Percentiles rank a stretch among this genome's conserved stretches.
Evolutionary conservation across 1,140 invertebrate species (phyloP).

Genomic region (Thalassaphorura encarpata): DNA sequence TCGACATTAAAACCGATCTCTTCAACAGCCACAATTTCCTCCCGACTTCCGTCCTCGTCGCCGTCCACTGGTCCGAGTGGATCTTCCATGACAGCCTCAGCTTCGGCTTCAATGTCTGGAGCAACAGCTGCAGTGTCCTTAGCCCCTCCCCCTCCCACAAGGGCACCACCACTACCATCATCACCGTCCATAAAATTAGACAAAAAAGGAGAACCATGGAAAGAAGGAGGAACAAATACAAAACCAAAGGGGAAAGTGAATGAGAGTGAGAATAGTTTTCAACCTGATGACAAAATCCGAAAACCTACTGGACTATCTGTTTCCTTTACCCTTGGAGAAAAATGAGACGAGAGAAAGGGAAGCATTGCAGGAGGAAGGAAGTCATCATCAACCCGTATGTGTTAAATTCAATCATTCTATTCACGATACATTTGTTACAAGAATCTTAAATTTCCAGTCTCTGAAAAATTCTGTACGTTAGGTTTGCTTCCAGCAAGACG

Average conservation of each 20-base stretch:
- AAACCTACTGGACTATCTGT: neutral
- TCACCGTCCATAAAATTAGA: neutral
- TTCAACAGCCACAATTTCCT: too few species aligned
- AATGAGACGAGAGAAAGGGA: constrained; percentile 51
- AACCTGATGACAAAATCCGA: neutral
- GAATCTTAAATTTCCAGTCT: too few species aligned
- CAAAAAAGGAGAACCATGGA: neutral
- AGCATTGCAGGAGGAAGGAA: constrained; percentile 52
- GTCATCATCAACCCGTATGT: constrained; percentile 56
- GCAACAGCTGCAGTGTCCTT: too few species aligned
- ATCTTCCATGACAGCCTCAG: too few species aligned
- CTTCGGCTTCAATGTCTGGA: too few species aligned
- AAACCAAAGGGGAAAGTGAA: neutral
- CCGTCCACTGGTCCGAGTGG: too few species aligned
- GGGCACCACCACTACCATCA: too few species aligned
- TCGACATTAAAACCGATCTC: too few species aligned
- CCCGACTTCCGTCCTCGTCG: too few species aligned
- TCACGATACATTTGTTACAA: neutral
- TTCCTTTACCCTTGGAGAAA: neutral
- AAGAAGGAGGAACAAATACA: neutral
- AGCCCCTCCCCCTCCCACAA: too few species aligned
- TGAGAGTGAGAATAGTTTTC: neutral
- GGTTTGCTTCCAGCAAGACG: too few species aligned
- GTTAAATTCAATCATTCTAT: neutral
- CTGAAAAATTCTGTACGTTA: too few species aligned